Conservation (phyloP, 2,797 vertebrate species). For the Pygocentrus nattereri region DNA sequence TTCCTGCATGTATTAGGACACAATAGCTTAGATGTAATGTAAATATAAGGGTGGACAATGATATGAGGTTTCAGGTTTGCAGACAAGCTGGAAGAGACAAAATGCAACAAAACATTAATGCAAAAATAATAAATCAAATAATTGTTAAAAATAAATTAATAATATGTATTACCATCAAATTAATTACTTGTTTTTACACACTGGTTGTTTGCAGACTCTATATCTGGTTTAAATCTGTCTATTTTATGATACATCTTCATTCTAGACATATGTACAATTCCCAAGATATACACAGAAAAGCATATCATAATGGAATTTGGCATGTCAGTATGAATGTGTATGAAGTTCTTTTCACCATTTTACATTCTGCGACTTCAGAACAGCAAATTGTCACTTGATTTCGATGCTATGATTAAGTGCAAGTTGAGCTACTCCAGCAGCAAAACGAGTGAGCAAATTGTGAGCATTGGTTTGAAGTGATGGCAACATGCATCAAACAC, state of each 20-base stretch:
- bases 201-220: background rate
- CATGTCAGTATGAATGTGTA: background rate
- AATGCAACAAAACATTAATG: background rate
- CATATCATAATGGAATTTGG: background rate
- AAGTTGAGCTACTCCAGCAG: slow-evolving; percentile 13
- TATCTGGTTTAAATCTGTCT: background rate
- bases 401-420: background rate
- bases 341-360: background rate
- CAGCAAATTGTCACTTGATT: background rate
- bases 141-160: too few species aligned
- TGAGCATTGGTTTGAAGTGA: slow-evolving; percentile 29
- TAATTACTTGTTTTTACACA: too few species aligned
- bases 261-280: background rate
- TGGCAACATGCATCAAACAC: slow-evolving; percentile 30
- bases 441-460: slow-evolving; percentile 24
- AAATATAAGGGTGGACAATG: too few species aligned
- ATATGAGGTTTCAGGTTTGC: background rate
- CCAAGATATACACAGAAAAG: background rate
- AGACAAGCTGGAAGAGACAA: background rate
- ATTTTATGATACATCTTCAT: background rate
- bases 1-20: background rate
- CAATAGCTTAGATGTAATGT: background rate
- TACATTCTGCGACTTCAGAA: background rate
- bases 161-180: too few species aligned
- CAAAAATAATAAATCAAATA: background rate